Percentiles rank a stretch among this genome's conserved stretches.
phyloP scores from a whole-genome alignment of 2,888 invertebrate genomes.

The Cryptus armator region DNA sequence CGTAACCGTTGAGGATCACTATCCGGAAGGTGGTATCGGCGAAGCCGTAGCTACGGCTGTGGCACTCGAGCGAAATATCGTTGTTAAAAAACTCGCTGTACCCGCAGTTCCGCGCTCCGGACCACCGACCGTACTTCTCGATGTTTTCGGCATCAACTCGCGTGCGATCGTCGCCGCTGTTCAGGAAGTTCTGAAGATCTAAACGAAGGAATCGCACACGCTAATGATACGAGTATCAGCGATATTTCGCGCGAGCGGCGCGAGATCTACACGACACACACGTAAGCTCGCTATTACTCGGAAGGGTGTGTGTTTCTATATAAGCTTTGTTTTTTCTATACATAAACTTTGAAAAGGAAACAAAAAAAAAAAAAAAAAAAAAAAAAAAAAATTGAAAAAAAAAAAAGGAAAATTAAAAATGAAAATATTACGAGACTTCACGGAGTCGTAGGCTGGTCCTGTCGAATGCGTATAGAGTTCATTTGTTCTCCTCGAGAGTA shows the following conservation, averaged over 20 bases:
- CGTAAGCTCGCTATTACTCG: slow-evolving; percentile 42
- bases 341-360: slow-evolving; percentile 5
- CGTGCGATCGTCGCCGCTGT: slow-evolving; percentile 92
- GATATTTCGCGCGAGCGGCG: slow-evolving; percentile 35
- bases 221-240: neutral
- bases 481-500: neutral
- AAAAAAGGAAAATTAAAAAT: neutral
- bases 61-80: slow-evolving; percentile 89
- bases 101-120: slow-evolving; percentile 96
- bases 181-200: slow-evolving; percentile 87
- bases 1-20: slow-evolving; percentile 98
- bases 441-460: slow-evolving; percentile 39
- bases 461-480: slow-evolving; percentile 15
- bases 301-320: slow-evolving; percentile 50
- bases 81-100: slow-evolving; percentile 93
- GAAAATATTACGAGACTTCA: neutral
- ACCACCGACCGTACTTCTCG: slow-evolving; percentile 93
- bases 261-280: slow-evolving; percentile 11
- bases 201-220: slow-evolving; percentile 50
- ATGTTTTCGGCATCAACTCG: slow-evolving; percentile 95
- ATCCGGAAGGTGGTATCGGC: slow-evolving; percentile 97
- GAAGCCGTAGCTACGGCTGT: slow-evolving; percentile 96
- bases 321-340: slow-evolving; percentile 32
- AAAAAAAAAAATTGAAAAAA: slow-evolving; percentile 7
- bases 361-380: neutral